Evolutionary conservation across 2,888 invertebrate genomes (phyloP).

Genomic region (Ophioninae sp.): DNA sequence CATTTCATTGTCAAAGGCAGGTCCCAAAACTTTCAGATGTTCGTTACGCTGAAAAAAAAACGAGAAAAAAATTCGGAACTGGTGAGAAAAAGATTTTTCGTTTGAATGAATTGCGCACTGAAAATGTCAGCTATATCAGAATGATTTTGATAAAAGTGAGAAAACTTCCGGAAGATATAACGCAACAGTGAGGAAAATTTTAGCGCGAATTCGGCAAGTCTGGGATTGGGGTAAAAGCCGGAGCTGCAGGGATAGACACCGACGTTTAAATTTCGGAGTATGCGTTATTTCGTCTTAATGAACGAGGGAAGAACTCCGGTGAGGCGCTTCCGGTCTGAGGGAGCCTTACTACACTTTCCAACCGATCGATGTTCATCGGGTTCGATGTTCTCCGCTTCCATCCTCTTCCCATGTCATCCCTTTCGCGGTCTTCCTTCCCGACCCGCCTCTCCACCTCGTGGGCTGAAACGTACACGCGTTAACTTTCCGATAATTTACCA

Average conservation of each 20-base stretch:
- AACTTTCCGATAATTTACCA: slow-evolving; percentile 62
- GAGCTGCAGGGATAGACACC: neutral
- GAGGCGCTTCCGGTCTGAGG: slow-evolving; percentile 51
- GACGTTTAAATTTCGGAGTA: neutral
- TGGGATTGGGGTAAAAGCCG: neutral
- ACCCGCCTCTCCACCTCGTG: slow-evolving; percentile 14
- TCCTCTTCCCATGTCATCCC: neutral
- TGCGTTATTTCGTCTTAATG: slow-evolving; percentile 15
- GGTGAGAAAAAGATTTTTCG: neutral
- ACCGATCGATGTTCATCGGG: slow-evolving; percentile 41
- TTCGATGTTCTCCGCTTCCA: slow-evolving; percentile 10
- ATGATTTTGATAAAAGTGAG: too few relatives aligned
- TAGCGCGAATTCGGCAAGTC: neutral
- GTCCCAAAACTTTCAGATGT: neutral
- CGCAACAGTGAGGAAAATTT: neutral
- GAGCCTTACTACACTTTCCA: slow-evolving; percentile 41
- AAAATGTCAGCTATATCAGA: neutral
- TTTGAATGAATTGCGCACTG: neutral
- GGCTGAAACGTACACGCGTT: slow-evolving; percentile 47
- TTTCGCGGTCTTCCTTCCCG: neutral
- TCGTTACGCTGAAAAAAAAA: neutral
- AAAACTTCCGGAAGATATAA: too few relatives aligned
- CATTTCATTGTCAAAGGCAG: neutral
- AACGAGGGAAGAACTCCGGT: slow-evolving; percentile 46
- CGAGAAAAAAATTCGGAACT: neutral